A percentile compares a stretch with the other conserved stretches of the same genome.
Conservation (phyloP, 1,140 invertebrate genomes). For the fruit fly (Drosophila melanogaster) region DNA sequence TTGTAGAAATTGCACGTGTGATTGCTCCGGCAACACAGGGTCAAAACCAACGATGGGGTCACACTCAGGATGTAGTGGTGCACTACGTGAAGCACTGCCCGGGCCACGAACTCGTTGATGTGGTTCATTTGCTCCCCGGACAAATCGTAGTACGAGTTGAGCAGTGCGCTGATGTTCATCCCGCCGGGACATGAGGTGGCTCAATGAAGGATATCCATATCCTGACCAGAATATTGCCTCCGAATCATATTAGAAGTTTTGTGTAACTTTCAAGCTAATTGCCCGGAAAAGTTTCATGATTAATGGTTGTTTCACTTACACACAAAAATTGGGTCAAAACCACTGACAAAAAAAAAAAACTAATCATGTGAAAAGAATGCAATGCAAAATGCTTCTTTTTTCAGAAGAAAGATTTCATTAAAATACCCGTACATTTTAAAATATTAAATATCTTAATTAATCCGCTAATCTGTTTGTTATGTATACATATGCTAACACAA, state of each 20-base stretch:
- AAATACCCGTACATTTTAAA: neutral
- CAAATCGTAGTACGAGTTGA: slow-evolving; percentile 50
- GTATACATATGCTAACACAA: no score
- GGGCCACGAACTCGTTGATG: slow-evolving; percentile 67
- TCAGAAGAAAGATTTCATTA: neutral
- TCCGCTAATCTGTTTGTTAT: no score
- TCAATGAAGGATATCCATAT: neutral
- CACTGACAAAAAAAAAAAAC: no score
- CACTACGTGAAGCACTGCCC: slow-evolving; percentile 63
- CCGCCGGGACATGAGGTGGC: neutral
- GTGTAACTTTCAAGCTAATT: slow-evolving; percentile 9
- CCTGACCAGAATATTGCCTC: neutral
- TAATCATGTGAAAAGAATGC: neutral
- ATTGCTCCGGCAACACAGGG: slow-evolving; percentile 59
- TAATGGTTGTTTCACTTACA: neutral
- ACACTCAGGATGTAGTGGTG: slow-evolving; percentile 62
- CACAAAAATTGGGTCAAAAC: neutral
- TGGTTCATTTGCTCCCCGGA: slow-evolving; percentile 66
- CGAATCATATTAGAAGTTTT: neutral
- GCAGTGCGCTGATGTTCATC: slow-evolving; percentile 64
- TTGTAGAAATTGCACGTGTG: slow-evolving; percentile 76
- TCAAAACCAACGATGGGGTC: slow-evolving; percentile 59
- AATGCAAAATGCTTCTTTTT: no score
- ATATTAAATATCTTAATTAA: no score
- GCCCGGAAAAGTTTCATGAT: neutral